phyloP scores from a whole-genome alignment of 2,113 vertebrate genomes.

The Myiopsitta monachus region DNA sequence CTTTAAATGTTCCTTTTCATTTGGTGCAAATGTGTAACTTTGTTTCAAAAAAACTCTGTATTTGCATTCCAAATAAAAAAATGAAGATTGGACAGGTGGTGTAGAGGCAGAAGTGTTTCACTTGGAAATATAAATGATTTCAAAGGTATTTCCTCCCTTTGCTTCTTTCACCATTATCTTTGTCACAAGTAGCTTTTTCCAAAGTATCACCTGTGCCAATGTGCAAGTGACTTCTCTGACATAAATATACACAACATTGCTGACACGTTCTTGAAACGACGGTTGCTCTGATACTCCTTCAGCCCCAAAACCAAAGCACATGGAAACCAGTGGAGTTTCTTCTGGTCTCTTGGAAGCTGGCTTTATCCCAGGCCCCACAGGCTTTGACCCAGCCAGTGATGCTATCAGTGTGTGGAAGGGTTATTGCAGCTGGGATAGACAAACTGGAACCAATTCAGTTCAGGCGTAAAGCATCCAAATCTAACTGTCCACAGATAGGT shows the following conservation, averaged over 20 bases:
- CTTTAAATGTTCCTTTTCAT: neutral
- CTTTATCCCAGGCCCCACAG: neutral
- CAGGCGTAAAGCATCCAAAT: neutral
- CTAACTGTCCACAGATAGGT: neutral
- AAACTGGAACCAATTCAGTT: neutral
- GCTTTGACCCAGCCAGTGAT: neutral
- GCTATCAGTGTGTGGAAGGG: neutral
- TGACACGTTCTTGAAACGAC: neutral
- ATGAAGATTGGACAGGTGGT: neutral
- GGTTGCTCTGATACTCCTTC: neutral
- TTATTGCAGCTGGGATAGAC: neutral
- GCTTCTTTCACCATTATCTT: neutral
- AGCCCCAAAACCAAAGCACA: neutral
- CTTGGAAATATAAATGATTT: neutral
- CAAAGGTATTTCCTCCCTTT: neutral
- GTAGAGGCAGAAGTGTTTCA: neutral
- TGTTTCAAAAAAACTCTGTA: neutral
- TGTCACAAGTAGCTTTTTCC: neutral
- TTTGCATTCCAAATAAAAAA: neutral
- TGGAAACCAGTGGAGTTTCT: neutral
- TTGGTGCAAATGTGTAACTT: neutral
- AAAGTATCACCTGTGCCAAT: neutral
- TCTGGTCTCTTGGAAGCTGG: neutral
- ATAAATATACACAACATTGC: neutral
- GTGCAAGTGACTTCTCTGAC: neutral